These are phyloP conservation scores for Chironomus tentans DNA, from an alignment of 2,888 invertebrate genomes.

Conservation along the genomic window DNA sequence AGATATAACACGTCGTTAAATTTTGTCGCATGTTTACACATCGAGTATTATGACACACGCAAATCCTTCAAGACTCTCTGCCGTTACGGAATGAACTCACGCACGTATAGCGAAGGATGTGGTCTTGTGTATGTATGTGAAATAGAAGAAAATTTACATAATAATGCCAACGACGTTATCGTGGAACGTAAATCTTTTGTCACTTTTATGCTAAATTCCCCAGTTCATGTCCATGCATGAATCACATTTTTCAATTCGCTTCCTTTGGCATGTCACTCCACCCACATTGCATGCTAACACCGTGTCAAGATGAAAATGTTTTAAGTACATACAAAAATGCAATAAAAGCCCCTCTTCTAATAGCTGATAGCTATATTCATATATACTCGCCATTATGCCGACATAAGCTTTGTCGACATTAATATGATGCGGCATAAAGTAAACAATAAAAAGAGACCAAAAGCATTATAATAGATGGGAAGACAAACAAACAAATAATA, in stretches of 20 bases:
- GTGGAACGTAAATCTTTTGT: neutral
- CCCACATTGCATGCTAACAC: too few species aligned
- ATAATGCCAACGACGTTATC: neutral
- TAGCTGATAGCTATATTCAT: too few species aligned
- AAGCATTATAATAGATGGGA: neutral
- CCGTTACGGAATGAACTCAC: neutral
- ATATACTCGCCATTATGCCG: too few species aligned
- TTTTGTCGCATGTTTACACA: constrained; percentile 5
- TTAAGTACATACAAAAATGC: too few species aligned
- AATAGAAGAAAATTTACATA: neutral
- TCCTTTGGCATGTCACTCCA: too few species aligned
- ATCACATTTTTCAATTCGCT: too few species aligned
- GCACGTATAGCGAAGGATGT: neutral
- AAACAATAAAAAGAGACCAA: neutral
- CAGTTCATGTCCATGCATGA: too few species aligned
- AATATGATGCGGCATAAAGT: neutral
- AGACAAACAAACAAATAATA: too few species aligned
- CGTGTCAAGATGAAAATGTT: too few species aligned
- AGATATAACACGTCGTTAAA: neutral
- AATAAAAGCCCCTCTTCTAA: too few species aligned
- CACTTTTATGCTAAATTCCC: neutral
- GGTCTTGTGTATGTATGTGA: too few species aligned
- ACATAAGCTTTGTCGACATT: too few species aligned
- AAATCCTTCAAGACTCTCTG: neutral
- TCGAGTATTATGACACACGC: neutral